Base-by-base conservation (phyloP, 1,140 invertebrate species). In the Aphelenchoides besseyi region DNA sequence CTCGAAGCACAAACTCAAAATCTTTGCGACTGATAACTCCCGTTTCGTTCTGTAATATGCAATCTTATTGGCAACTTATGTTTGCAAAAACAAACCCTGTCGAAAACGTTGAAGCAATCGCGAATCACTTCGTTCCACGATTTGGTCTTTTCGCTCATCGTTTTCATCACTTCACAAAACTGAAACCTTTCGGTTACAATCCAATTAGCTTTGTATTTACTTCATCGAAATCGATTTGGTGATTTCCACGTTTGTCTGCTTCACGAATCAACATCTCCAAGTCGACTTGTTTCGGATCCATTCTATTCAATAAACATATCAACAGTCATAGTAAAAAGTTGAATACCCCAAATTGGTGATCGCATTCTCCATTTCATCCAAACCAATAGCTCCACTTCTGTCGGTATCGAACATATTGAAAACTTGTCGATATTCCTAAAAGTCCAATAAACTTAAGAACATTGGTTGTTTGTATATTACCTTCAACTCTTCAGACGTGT, bases 381-480 rank as follows among this genome's bases (percentile, higher is more conserved):
- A 59, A 0, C 78, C 82, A 55, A 83, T 83, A 26, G 82, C 80
- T 1, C 82, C 82, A 28, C 72, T 77, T 66, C 82, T 63, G 68
- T 83, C 82, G 35, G 69, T 37, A 57, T 83, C 83, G 61, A 82
- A 82, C 81, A 84, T 78, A 62, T 82, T 81, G 69, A 82, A 82
- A 59, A 82, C 76, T 68, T 79, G 69, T 36, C 77, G 72, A 53
- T 32, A 66, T 28, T 59, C 55, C 29, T 5, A n/a, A n/a, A n/a
- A n/a, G n/a, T n/a, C n/a, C n/a, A n/a, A n/a, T n/a, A n/a, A n/a
- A n/a, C n/a, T n/a, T n/a, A n/a, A n/a, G n/a, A n/a, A n/a, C n/a
- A n/a, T n/a, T n/a, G n/a, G n/a, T n/a, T n/a, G n/a, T n/a, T n/a
- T n/a, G n/a, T n/a, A n/a, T n/a, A n/a, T n/a, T n/a, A 48, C 80